These are phyloP conservation scores for Actinopyga echinites DNA, from an alignment of 53 echinoderm and acorn worm genomes.

Conservation along the genomic window DNA sequence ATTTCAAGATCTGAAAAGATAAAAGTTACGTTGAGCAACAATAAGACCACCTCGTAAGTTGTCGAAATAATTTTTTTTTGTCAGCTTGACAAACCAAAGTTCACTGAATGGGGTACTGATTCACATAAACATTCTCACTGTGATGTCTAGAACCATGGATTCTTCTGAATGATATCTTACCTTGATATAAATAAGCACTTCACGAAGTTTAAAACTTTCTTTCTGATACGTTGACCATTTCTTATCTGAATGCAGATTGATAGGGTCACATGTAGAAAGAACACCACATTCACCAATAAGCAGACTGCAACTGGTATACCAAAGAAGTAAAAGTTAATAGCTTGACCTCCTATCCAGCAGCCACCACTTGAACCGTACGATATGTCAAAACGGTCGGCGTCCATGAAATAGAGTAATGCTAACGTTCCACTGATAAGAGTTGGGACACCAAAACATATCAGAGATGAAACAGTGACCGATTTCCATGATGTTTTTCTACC, in stretches of 20 bases:
- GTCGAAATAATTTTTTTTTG: too few relatives aligned
- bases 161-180: neutral
- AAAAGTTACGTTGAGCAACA: too few relatives aligned
- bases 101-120: too few relatives aligned
- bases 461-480: neutral
- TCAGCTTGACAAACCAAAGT: too few relatives aligned
- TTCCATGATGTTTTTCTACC: neutral
- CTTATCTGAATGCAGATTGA: slow-evolving; percentile 6
- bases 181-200: neutral
- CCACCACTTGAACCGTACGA: neutral
- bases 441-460: neutral
- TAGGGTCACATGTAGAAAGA: neutral
- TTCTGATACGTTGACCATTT: neutral
- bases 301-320: slow-evolving; percentile 5
- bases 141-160: too few relatives aligned
- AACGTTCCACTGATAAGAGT: neutral
- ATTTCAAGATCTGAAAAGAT: too few relatives aligned
- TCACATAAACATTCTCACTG: too few relatives aligned
- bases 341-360: slow-evolving; percentile 23
- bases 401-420: neutral
- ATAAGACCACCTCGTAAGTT: too few relatives aligned
- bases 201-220: neutral
- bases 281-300: neutral
- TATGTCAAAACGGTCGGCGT: neutral
- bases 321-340: slow-evolving; percentile 2